Percentiles rank a stretch among this genome's conserved stretches.
Evolutionary conservation across 1,140 invertebrate species (phyloP).

Genomic region (Scaptomyza hsui): DNA sequence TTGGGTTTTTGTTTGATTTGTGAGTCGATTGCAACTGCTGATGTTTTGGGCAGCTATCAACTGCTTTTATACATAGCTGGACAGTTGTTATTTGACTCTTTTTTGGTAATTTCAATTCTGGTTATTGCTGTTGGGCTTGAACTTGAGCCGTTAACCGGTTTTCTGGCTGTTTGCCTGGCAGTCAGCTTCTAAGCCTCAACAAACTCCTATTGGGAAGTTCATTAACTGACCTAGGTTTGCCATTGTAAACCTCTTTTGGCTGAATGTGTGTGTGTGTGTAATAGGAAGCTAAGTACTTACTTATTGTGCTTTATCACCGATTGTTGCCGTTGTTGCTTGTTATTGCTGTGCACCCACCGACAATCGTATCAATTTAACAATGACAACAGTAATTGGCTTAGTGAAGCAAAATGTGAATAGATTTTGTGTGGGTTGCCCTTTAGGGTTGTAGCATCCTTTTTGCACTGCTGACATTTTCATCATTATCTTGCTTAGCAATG

Average conservation of each 20-base stretch:
- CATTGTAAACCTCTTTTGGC: conserved; percentile 16
- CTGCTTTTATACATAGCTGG: conserved; percentile 47
- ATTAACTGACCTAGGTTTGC: conserved; percentile 67
- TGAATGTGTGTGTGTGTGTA: conserved; percentile 27
- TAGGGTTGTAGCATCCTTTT: neutral
- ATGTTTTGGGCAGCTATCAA: conserved; percentile 32
- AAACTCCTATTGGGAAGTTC: conserved; percentile 60
- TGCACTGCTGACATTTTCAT: conserved; percentile 41
- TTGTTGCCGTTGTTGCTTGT: conserved; percentile 19
- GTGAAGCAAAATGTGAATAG: conserved; percentile 40
- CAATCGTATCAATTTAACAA: conserved; percentile 49
- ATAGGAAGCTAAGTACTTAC: conserved; percentile 49
- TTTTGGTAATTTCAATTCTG: conserved; percentile 42
- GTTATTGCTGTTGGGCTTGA: conserved; percentile 41
- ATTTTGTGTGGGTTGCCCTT: neutral
- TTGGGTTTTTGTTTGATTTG: conserved; percentile 37
- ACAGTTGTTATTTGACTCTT: conserved; percentile 38
- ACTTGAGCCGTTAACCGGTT: conserved; percentile 74
- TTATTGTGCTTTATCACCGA: conserved; percentile 7
- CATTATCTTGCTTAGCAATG: conserved; percentile 25
- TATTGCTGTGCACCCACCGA: conserved; percentile 17
- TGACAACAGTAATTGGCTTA: conserved; percentile 56
- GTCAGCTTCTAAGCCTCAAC: conserved; percentile 59
- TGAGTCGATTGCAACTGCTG: conserved; percentile 74
- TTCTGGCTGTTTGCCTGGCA: conserved; percentile 2